Conservation (phyloP, 2,888 invertebrate genomes). For the Apamea sordens region DNA sequence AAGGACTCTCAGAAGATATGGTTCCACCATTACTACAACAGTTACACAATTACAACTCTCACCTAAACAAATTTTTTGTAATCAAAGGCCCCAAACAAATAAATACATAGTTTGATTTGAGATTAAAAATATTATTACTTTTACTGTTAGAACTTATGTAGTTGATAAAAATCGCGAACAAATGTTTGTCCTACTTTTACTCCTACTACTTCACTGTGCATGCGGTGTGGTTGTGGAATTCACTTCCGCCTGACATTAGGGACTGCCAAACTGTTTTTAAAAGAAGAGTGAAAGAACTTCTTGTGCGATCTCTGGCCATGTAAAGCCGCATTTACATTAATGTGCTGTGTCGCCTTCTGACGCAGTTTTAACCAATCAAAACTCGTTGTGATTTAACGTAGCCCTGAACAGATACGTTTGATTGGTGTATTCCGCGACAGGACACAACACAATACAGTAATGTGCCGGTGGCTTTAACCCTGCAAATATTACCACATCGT, state of each 20-base stretch:
- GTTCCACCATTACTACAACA: constrained; percentile 17
- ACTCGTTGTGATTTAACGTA: no score
- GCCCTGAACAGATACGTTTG: no score
- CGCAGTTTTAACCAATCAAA: no score
- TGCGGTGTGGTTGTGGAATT: neutral
- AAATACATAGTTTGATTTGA: neutral
- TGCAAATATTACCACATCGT: no score
- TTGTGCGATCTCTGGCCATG: no score
- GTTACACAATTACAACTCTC: neutral
- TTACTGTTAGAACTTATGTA: neutral
- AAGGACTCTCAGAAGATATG: constrained; percentile 6
- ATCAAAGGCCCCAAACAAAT: neutral
- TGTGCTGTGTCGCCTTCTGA: no score
- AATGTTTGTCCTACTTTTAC: neutral
- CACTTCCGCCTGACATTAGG: neutral
- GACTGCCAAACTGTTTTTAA: neutral
- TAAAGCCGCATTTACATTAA: no score
- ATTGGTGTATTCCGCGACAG: no score
- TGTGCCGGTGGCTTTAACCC: no score
- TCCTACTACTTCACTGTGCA: neutral
- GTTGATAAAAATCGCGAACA: constrained; percentile 6
- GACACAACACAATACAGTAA: no score
- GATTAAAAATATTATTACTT: neutral
- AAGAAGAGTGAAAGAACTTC: neutral
- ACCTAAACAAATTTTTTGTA: neutral